Conservation (phyloP, 2,888 invertebrate genomes). For the Hemicrepidius hirtus region DNA sequence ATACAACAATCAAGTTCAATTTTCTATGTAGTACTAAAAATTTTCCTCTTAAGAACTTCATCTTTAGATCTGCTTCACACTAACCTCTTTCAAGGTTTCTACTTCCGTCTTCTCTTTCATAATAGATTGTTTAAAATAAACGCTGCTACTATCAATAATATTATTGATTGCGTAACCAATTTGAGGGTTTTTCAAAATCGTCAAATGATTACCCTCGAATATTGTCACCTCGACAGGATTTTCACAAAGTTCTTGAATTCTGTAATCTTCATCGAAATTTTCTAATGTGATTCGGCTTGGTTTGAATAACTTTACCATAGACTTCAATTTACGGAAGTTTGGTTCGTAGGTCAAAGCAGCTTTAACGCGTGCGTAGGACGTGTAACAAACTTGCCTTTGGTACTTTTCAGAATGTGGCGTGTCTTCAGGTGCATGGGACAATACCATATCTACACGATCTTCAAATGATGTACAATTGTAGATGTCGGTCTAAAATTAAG, state of each 20-base stretch:
- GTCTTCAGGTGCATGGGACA: slow-evolving; percentile 67
- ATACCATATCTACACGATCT: slow-evolving; percentile 75
- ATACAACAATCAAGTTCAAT: too few relatives aligned
- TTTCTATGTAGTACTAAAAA: too few relatives aligned
- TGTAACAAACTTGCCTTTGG: slow-evolving; percentile 68
- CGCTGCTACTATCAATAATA: slow-evolving; percentile 16
- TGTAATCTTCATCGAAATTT: slow-evolving; percentile 78
- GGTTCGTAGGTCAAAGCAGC: slow-evolving; percentile 74
- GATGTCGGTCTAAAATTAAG: slow-evolving; percentile 69
- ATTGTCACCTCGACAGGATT: slow-evolving; percentile 76
- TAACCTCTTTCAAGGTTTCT: neutral
- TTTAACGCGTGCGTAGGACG: slow-evolving; percentile 75
- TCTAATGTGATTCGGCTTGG: slow-evolving; percentile 77
- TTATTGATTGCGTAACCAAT: slow-evolving; percentile 77
- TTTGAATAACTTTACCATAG: slow-evolving; percentile 78
- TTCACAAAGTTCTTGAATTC: slow-evolving; percentile 76
- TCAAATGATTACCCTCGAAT: slow-evolving; percentile 84
- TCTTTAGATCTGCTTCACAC: neutral
- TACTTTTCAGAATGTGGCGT: slow-evolving; percentile 69
- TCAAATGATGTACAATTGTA: slow-evolving; percentile 75
- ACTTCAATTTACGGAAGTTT: slow-evolving; percentile 68
- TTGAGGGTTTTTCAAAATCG: slow-evolving; percentile 81
- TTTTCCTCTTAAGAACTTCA: too few relatives aligned
- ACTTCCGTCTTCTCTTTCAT: slow-evolving; percentile 3
- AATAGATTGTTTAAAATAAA: slow-evolving; percentile 29